These are phyloP conservation scores for Peromyscus attwateri DNA, from an alignment of 2,797 vertebrate species.

Conservation along the genomic window DNA sequence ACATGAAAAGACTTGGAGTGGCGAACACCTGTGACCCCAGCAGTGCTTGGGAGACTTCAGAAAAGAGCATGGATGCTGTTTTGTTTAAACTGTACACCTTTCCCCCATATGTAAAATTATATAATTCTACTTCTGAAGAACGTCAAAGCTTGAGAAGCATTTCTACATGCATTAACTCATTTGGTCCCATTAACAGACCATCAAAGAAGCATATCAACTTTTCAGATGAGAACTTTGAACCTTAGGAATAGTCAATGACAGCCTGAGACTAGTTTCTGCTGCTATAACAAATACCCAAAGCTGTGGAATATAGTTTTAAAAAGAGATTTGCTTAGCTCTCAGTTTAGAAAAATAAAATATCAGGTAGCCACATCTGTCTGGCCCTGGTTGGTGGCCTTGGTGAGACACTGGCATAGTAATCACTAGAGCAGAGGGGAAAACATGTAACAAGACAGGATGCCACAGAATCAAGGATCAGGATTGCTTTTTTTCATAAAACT, in stretches of 20 bases:
- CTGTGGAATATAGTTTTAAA: neutral
- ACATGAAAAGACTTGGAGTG: neutral
- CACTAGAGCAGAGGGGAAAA: neutral
- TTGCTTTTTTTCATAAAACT: neutral
- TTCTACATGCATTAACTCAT: neutral
- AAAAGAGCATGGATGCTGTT: neutral
- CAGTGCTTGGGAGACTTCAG: neutral
- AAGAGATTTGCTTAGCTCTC: neutral
- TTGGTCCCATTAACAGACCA: neutral
- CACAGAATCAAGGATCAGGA: neutral
- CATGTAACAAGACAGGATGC: neutral
- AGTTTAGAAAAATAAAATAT: neutral
- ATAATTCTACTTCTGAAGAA: conserved; percentile 22
- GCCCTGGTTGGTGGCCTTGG: neutral
- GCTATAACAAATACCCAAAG: neutral
- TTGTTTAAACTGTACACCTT: neutral
- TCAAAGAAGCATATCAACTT: neutral
- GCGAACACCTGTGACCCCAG: neutral
- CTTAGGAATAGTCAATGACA: neutral
- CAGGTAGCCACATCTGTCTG: neutral
- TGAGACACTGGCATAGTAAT: neutral
- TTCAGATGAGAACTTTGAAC: neutral
- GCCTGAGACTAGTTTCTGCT: neutral
- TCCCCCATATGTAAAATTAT: neutral
- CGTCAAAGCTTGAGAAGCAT: neutral